These are phyloP conservation scores for Andrena bucephala DNA, from an alignment of 2,888 invertebrate genomes.

Conservation along the genomic window DNA sequence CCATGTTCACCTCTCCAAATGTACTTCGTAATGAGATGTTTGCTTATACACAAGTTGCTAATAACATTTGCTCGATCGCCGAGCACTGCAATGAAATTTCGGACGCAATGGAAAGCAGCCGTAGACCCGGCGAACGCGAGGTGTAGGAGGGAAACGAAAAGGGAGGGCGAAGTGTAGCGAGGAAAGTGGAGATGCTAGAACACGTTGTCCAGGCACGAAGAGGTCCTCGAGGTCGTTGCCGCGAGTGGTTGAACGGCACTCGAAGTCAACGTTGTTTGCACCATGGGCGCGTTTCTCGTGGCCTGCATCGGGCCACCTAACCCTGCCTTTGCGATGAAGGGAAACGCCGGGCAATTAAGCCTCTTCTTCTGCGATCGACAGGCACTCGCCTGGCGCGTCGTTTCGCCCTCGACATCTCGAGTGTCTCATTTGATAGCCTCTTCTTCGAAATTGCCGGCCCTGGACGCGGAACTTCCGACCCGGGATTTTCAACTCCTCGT, in stretches of 20 bases:
- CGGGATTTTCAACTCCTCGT: neutral
- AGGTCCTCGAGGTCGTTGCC: conserved; percentile 60
- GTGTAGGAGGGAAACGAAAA: neutral
- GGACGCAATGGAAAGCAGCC: neutral
- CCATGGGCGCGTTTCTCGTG: conserved; percentile 45
- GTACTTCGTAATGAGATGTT: too few relatives aligned
- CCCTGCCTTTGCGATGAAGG: conserved; percentile 29
- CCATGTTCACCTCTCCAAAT: too few relatives aligned
- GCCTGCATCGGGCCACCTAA: conserved; percentile 33
- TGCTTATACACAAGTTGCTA: neutral
- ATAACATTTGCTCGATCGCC: neutral
- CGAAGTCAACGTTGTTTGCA: conserved; percentile 68
- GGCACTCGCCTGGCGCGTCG: conserved; percentile 54
- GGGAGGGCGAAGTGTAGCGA: conserved; percentile 1
- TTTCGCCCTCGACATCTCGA: conserved; percentile 41
- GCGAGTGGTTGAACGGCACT: conserved; percentile 65
- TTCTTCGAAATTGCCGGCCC: conserved; percentile 46
- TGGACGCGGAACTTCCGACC: conserved; percentile 7
- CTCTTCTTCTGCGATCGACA: conserved; percentile 63
- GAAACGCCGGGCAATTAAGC: conserved; percentile 67
- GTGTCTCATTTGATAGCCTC: conserved; percentile 44
- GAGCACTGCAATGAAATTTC: neutral
- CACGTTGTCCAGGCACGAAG: conserved; percentile 50
- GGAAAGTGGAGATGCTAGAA: conserved; percentile 42
- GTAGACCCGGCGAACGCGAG: neutral